These are phyloP conservation scores for Cantharis nigra DNA, from an alignment of 2,888 invertebrate species.

Conservation along the genomic window DNA sequence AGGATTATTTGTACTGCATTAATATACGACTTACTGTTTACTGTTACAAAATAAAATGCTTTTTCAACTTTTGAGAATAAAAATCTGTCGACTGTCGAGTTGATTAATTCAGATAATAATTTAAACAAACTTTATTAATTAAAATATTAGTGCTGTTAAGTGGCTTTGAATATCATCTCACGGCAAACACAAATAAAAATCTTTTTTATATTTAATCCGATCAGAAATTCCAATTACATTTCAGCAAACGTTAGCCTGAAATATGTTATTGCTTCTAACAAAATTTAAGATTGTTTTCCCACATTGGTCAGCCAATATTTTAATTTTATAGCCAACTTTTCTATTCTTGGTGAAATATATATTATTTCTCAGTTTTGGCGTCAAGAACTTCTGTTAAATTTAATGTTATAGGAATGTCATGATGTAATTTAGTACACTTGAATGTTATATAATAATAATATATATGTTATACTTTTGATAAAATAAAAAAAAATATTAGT, in stretches of 20 bases:
- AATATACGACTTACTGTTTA: background rate
- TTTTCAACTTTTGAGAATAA: background rate
- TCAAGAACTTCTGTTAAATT: slow-evolving; percentile 31
- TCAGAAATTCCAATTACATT: slow-evolving; percentile 44
- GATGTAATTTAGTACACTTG: slow-evolving; percentile 19
- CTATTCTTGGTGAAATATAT: slow-evolving; percentile 40
- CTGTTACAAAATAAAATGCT: background rate
- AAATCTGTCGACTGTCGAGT: background rate
- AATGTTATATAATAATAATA: background rate
- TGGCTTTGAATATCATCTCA: background rate
- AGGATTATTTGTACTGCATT: background rate
- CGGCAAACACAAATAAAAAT: background rate
- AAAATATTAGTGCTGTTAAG: background rate
- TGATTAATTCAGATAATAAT: background rate
- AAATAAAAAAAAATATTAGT: background rate
- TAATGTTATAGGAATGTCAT: slow-evolving; percentile 26
- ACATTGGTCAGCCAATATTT: slow-evolving; percentile 51
- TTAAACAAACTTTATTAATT: background rate
- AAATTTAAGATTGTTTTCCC: slow-evolving; percentile 47
- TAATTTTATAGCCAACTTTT: slow-evolving; percentile 50
- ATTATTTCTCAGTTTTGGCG: slow-evolving; percentile 32
- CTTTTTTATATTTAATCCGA: slow-evolving; percentile 28
- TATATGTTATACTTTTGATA: background rate
- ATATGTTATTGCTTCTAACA: slow-evolving; percentile 43
- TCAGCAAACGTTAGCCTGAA: slow-evolving; percentile 34